Percentiles rank a stretch among this genome's conserved stretches.
Evolutionary conservation across 2,888 invertebrate species (phyloP).

Genomic region (Thereva unica): DNA sequence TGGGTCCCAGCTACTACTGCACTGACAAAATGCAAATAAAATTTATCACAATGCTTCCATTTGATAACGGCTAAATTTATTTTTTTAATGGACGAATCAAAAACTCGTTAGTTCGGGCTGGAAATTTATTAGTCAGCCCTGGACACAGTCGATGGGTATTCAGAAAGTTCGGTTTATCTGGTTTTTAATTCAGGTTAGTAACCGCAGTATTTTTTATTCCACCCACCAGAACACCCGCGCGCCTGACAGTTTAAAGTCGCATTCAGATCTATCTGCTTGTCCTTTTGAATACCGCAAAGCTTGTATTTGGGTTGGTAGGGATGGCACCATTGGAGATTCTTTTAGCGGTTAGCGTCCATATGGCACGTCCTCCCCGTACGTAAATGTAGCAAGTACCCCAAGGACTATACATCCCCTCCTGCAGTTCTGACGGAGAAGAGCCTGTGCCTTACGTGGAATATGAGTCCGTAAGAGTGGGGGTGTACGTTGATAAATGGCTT

Average conservation of each 20-base stretch:
- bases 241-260: not conserved
- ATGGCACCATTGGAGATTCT: constrained; percentile 20
- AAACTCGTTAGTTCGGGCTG: constrained; percentile 27
- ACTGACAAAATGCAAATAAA: constrained; percentile 6
- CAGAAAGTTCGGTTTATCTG: too few relatives aligned
- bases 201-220: constrained; percentile 20
- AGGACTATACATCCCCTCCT: not conserved
- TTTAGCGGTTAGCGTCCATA: constrained; percentile 32
- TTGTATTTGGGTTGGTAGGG: constrained; percentile 20
- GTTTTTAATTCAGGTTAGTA: too few relatives aligned
- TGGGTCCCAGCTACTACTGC: not conserved
- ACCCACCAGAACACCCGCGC: constrained; percentile 11
- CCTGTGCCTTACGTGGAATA: not conserved
- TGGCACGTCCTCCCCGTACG: constrained; percentile 15
- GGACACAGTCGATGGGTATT: not conserved
- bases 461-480: constrained; percentile 5
- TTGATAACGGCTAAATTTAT: constrained; percentile 33
- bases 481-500: constrained; percentile 40
- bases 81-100: constrained; percentile 36
- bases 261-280: constrained; percentile 15
- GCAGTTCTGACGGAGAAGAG: too few relatives aligned
- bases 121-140: constrained; percentile 23
- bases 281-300: constrained; percentile 25
- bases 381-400: constrained; percentile 20
- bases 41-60: constrained; percentile 21